phyloP scores from a whole-genome alignment of 2,888 invertebrate genomes.

The Alsophila aescularia region DNA sequence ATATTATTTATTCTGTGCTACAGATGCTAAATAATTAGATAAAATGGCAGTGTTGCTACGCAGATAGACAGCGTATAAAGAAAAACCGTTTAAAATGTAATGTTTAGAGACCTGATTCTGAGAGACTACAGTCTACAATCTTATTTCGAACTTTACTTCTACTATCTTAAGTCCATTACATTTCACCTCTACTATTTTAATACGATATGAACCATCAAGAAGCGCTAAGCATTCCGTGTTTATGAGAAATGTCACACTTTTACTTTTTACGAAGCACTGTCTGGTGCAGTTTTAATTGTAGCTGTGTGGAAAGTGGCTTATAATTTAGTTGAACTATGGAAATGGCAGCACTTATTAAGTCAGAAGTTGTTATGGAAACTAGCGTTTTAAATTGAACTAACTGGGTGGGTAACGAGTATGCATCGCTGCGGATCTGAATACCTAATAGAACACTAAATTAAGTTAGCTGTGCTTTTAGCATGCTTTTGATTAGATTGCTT shows the following conservation, averaged over 20 bases:
- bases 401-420: too few relatives aligned
- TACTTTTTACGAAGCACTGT: constrained; percentile 29
- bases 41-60: too few relatives aligned
- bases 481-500: too few relatives aligned
- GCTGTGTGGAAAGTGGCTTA: constrained; percentile 17
- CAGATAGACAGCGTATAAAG: too few relatives aligned
- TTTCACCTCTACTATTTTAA: constrained; percentile 2
- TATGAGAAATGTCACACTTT: constrained; percentile 29
- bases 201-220: constrained; percentile 5
- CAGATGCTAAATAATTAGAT: too few relatives aligned
- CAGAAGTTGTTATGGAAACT: not conserved
- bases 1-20: too few relatives aligned
- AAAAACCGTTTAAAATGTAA: too few relatives aligned
- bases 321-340: constrained; percentile 1
- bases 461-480: too few relatives aligned
- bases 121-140: too few relatives aligned
- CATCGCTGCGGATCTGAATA: too few relatives aligned
- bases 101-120: too few relatives aligned
- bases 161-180: not conserved
- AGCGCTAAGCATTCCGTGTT: constrained; percentile 24
- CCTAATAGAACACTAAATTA: too few relatives aligned
- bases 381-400: not conserved
- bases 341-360: not conserved
- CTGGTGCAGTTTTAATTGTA: constrained; percentile 22
- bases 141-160: not conserved